A percentile compares a stretch with the other conserved stretches of the same genome.
Conservation (phyloP, 2,113 vertebrate genomes). For the Helogale parvula region DNA sequence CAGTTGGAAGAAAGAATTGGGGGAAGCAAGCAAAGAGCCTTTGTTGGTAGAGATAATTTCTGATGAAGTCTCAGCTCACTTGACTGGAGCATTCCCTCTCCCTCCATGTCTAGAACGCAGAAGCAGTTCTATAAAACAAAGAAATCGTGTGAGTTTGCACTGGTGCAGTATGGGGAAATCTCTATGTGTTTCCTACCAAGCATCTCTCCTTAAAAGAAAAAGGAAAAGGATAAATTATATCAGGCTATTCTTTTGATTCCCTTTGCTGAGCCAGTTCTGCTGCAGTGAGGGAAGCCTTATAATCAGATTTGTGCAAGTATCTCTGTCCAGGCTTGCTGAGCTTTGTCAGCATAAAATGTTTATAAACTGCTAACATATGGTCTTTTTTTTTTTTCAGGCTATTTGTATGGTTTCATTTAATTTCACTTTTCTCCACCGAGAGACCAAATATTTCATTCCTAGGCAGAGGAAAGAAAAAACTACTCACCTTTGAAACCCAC, state of each 20-base stretch:
- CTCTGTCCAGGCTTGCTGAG: conserved; percentile 70
- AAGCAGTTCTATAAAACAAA: not conserved
- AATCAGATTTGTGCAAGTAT: conserved; percentile 82
- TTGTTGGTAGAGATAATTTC: not conserved
- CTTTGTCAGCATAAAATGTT: conserved; percentile 79
- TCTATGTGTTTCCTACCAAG: not conserved
- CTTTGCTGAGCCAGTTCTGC: conserved; percentile 52
- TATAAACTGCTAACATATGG: conserved; percentile 76
- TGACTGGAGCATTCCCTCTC: no score
- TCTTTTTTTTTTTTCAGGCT: conserved; percentile 45
- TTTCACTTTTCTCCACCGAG: conserved; percentile 68
- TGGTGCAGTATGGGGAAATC: not conserved
- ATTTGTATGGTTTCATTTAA: conserved; percentile 79
- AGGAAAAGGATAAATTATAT: not conserved
- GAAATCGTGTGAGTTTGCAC: not conserved
- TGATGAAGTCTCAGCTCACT: not conserved
- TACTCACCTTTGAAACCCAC: conserved; percentile 70
- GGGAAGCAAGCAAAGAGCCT: not conserved
- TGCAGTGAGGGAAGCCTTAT: conserved; percentile 59
- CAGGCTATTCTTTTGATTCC: conserved; percentile 49
- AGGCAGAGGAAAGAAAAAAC: not conserved
- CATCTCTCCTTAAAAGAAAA: not conserved
- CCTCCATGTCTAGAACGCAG: not conserved
- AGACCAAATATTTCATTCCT: conserved; percentile 60
- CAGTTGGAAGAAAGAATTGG: not conserved